Percentiles rank a stretch among this genome's conserved stretches.
phyloP scores from a whole-genome alignment of 2,888 invertebrate species.

The Prenolepis imparis region DNA sequence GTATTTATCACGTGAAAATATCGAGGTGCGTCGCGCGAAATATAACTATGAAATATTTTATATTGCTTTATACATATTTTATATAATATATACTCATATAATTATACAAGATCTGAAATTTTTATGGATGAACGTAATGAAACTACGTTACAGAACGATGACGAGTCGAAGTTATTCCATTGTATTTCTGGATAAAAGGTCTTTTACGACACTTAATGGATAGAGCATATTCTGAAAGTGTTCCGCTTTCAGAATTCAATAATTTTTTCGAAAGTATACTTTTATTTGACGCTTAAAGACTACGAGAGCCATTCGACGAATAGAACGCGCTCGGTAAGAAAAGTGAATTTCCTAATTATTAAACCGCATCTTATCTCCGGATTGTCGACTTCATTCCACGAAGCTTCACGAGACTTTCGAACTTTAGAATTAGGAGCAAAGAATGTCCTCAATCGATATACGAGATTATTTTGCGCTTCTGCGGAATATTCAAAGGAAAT shows the following conservation, averaged over 20 bases:
- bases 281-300: slow-evolving; percentile 16
- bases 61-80: background rate
- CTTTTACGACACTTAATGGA: slow-evolving; percentile 1
- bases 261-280: slow-evolving; percentile 18
- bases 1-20: background rate
- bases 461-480: background rate
- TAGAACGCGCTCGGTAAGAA: slow-evolving; percentile 24
- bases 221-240: slow-evolving; percentile 4
- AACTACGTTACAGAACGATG: background rate
- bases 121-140: background rate
- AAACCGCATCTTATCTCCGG: slow-evolving; percentile 45
- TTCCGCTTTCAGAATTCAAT: slow-evolving; percentile 17
- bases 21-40: background rate
- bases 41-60: slow-evolving; percentile 1
- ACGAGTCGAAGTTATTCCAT: background rate
- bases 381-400: slow-evolving; percentile 20
- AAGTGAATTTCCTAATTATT: slow-evolving; percentile 45
- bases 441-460: slow-evolving; percentile 17
- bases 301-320: slow-evolving; percentile 25
- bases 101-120: background rate
- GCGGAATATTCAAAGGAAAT: background rate
- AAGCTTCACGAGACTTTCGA: background rate
- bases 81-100: background rate
- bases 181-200: background rate
- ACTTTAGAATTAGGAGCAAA: background rate